These are phyloP conservation scores for Hirudo medicinalis DNA, from an alignment of 1,140 invertebrate species.

Conservation along the genomic window DNA sequence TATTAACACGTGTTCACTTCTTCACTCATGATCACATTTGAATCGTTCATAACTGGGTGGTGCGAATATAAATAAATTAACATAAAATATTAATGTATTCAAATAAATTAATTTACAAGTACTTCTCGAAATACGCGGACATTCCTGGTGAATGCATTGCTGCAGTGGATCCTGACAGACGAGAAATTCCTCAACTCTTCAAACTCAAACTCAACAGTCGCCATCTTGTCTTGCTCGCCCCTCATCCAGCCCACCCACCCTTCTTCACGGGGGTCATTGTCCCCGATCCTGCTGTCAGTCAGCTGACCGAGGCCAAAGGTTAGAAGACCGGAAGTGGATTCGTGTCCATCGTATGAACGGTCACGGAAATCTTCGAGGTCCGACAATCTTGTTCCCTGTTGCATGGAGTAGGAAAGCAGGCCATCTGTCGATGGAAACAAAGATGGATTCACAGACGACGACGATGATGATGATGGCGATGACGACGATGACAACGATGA, in stretches of 20 bases:
- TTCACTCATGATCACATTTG: too few species aligned
- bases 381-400: constrained; percentile 53
- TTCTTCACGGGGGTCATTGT: constrained; percentile 58
- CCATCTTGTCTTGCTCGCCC: constrained; percentile 51
- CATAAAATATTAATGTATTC: too few species aligned
- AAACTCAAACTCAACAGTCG: constrained; percentile 56
- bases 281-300: constrained; percentile 55
- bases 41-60: too few species aligned
- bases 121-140: constrained; percentile 49
- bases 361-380: background rate
- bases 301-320: constrained; percentile 63
- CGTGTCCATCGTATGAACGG: constrained; percentile 27
- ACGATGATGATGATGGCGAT: too few species aligned
- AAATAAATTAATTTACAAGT: too few species aligned
- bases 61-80: too few species aligned
- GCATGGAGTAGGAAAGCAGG: constrained; percentile 66
- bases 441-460: too few species aligned
- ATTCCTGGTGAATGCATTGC: constrained; percentile 55
- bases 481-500: too few species aligned
- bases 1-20: too few species aligned
- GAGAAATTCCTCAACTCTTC: constrained; percentile 73
- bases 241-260: constrained; percentile 73
- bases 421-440: constrained; percentile 48
- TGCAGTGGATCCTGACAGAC: constrained; percentile 62
- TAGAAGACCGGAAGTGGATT: constrained; percentile 44